These are phyloP conservation scores for Himalopsyche japonica DNA, from an alignment of 2,888 invertebrate species.

Conservation along the genomic window DNA sequence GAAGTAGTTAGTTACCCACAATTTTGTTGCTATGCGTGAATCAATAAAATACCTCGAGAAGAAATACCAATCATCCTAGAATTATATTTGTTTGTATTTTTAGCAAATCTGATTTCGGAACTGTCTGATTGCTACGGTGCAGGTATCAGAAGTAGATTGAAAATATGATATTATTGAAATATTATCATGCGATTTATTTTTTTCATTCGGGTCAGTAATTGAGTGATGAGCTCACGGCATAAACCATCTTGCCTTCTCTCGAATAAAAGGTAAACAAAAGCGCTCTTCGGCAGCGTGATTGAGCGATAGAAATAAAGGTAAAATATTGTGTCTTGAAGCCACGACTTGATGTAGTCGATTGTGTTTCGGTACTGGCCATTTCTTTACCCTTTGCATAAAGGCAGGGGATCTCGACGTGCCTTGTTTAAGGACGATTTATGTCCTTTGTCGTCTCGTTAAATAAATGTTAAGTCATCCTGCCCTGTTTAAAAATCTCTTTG, in stretches of 20 bases:
- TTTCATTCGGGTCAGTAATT: neutral
- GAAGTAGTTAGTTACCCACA: no score
- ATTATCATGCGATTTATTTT: neutral
- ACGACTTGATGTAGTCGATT: slow-evolving; percentile 32
- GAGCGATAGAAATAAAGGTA: slow-evolving; percentile 31
- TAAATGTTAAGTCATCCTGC: neutral
- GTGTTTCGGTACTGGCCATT: slow-evolving; percentile 31
- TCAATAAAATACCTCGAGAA: no score
- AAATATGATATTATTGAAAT: no score
- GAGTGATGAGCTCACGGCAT: neutral
- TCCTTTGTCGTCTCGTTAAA: slow-evolving; percentile 11
- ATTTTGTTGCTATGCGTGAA: no score
- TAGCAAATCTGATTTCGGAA: no score
- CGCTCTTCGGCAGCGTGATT: slow-evolving; percentile 20
- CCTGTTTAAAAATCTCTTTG: neutral
- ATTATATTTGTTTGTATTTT: no score
- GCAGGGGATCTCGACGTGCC: slow-evolving; percentile 10
- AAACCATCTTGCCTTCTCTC: neutral
- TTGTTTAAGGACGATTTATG: slow-evolving; percentile 26
- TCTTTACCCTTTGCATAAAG: slow-evolving; percentile 19
- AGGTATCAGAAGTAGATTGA: no score
- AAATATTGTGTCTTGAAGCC: slow-evolving; percentile 26
- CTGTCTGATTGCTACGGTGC: no score
- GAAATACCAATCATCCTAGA: no score
- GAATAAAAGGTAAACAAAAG: slow-evolving; percentile 8